phyloP scores from a whole-genome alignment of 2,797 vertebrate species.

The Sebastiscus tertius region DNA sequence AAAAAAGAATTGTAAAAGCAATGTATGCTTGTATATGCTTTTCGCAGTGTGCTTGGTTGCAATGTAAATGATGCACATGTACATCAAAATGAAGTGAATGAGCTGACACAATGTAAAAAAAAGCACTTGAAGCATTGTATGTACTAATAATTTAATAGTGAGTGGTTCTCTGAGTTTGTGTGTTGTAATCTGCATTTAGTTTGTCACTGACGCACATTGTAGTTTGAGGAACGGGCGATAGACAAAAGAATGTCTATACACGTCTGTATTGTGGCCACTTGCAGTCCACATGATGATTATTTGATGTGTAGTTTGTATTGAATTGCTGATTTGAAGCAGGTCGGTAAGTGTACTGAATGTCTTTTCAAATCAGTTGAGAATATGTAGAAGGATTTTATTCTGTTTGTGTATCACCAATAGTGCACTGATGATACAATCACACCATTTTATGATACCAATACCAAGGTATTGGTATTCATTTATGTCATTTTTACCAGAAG shows the following conservation, averaged over 20 bases:
- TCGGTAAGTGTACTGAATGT: neutral
- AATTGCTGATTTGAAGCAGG: neutral
- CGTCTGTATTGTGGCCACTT: neutral
- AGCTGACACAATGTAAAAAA: neutral
- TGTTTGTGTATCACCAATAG: neutral
- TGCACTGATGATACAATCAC: neutral
- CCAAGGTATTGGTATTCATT: neutral
- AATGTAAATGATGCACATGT: neutral
- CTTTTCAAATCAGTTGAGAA: neutral
- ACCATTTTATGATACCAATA: neutral
- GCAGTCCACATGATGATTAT: neutral
- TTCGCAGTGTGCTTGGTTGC: neutral
- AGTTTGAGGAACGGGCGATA: neutral
- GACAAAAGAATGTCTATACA: neutral
- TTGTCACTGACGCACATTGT: neutral
- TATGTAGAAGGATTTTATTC: neutral
- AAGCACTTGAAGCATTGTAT: neutral
- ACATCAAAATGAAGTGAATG: neutral
- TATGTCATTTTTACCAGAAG: neutral
- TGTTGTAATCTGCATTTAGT: slow-evolving; percentile 1
- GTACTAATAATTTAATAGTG: neutral
- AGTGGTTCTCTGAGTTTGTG: neutral
- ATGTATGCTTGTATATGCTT: neutral
- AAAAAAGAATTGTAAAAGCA: neutral
- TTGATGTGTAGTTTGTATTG: neutral